These are phyloP conservation scores for Pseudomyrmex flavicornis DNA, from an alignment of 1,140 invertebrate genomes.

Conservation along the genomic window DNA sequence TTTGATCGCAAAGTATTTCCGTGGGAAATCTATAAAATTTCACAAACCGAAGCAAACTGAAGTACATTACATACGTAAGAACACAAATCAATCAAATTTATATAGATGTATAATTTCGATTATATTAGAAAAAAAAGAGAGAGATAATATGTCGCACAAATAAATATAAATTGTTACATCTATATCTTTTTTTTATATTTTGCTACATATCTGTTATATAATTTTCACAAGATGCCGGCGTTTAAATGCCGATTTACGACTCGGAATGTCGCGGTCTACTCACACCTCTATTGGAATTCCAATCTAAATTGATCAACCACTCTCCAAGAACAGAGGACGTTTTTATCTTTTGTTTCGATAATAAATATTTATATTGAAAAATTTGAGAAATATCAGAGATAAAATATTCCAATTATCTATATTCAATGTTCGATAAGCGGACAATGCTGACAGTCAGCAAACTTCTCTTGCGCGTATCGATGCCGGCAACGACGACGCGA, in stretches of 20 bases:
- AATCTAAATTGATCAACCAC: constrained; percentile 61
- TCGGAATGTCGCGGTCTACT: constrained; percentile 43
- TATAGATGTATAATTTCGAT: neutral
- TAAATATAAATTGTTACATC: neutral
- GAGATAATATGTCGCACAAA: constrained; percentile 17
- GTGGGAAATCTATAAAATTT: neutral
- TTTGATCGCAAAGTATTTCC: constrained; percentile 8
- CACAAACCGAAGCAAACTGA: constrained; percentile 7
- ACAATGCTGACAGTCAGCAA: neutral
- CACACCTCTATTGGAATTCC: constrained; percentile 64
- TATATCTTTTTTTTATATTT: too few relatives aligned
- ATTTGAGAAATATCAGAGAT: too few relatives aligned
- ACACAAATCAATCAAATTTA: neutral
- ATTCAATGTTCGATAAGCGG: constrained; percentile 3
- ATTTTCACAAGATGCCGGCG: neutral
- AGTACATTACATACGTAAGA: neutral
- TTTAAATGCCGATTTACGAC: constrained; percentile 46
- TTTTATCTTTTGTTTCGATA: neutral
- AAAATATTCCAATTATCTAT: too few relatives aligned
- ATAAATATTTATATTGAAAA: neutral
- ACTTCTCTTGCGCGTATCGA: constrained; percentile 35
- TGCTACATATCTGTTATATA: too few relatives aligned
- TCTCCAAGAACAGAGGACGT: constrained; percentile 17
- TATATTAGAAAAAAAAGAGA: neutral
- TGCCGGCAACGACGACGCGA: neutral